Evolutionary conservation across 2,888 invertebrate species (phyloP), one percentile per base, ranked within the genome.

Genomic region (Aleiodes alternator): DNA sequence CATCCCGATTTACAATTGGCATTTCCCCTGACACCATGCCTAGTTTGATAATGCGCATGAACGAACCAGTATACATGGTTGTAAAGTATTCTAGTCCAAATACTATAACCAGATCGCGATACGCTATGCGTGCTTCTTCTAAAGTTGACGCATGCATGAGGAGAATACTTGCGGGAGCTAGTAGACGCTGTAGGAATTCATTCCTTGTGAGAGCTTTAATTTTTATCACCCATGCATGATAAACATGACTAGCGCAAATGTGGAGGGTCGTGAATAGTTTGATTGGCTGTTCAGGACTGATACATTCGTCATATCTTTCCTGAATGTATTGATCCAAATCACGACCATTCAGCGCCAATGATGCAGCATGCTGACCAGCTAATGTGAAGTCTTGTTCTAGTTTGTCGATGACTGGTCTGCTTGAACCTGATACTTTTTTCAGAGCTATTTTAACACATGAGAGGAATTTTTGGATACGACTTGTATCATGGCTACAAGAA

Each of bases 361-460:
- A 29, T 4, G 34, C 57, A 34, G 57, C 57, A 34, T 59, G 57
- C 6, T 31, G 57, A 59, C 57, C 57, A 9, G 57, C 57, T 8
- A 59, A 23, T 6, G 57, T 31, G 12, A 59, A 59, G n/a, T 59
- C 57, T 34, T 34, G 57, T 14, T 59, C 57, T 4, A 59, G 7
- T 34, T 59, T 59, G 34, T 59, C 57, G 3, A 59, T 34, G 12
- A 59, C 14, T 34, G 57, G n/a, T 29, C 2, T 12, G 0, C 5
- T 31, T 12, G 57, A 59, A 3, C 23, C 12, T 12, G 57, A 29
- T 1, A 12, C 7, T 14, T 34, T 31, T 7, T 59, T 59, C n/a
- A 34, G 12, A 1, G 34, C 57, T 6, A 34, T 34, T 31, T 59
- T 59, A 12, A 59, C 57, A 12, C 34, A 11, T 1, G 12, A 23